phyloP scores from a whole-genome alignment of 2,797 vertebrate species.

The Xyrichtys novacula region DNA sequence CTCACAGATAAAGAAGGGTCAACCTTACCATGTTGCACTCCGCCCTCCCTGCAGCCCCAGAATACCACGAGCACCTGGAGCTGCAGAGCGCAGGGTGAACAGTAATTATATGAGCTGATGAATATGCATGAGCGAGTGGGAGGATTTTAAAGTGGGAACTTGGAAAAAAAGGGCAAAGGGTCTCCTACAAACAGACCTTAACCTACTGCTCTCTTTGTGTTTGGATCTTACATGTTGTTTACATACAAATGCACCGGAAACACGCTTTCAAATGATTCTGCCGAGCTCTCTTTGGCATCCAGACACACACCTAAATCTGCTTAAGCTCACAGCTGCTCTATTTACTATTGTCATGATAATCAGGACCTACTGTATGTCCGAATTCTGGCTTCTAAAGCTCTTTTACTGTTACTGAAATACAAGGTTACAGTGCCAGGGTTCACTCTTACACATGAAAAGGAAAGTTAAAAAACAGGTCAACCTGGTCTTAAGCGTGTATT shows the following conservation, averaged over 20 bases:
- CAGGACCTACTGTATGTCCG: no score
- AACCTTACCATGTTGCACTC: conserved; percentile 21
- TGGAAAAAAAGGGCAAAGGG: conserved; percentile 48
- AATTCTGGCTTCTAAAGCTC: no score
- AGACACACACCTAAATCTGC: neutral
- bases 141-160: conserved; percentile 48
- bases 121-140: conserved; percentile 74
- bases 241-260: conserved; percentile 12
- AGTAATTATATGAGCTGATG: conserved; percentile 54
- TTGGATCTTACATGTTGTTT: conserved; percentile 28
- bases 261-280: neutral
- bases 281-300: neutral
- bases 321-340: neutral
- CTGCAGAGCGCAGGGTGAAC: conserved; percentile 40
- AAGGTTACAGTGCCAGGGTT: no score
- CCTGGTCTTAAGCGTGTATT: no score
- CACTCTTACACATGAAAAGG: no score
- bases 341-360: no score
- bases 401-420: neutral
- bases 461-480: no score
- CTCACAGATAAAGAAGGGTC: conserved; percentile 21
- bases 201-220: conserved; percentile 9
- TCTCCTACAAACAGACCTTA: conserved; percentile 45
- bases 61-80: conserved; percentile 49
- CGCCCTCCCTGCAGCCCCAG: conserved; percentile 28